A percentile compares a stretch with the other conserved stretches of the same genome.
These are phyloP conservation scores for Glaucidium brasilianum DNA, from an alignment of 2,113 vertebrate genomes.

Conservation along the genomic window DNA sequence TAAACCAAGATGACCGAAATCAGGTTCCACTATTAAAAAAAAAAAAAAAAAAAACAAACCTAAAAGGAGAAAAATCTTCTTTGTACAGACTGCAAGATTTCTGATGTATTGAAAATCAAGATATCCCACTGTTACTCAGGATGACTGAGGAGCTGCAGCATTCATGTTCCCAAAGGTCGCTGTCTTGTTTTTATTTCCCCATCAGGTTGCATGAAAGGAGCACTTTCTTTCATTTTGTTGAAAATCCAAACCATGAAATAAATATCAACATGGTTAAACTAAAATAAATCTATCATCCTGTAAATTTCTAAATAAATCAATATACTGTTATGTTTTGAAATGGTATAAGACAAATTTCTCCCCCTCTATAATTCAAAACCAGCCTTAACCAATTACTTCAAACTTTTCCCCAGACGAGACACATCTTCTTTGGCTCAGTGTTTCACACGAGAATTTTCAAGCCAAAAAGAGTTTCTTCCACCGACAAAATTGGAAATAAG, in stretches of 20 bases:
- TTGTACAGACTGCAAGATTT: not conserved
- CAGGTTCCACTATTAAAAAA: not conserved
- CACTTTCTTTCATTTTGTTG: slow-evolving; percentile 26
- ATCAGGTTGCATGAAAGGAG: slow-evolving; percentile 16
- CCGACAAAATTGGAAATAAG: slow-evolving; percentile 44
- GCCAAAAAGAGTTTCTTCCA: slow-evolving; percentile 36
- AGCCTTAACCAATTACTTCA: slow-evolving; percentile 50
- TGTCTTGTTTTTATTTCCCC: slow-evolving; percentile 21
- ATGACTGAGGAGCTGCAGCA: not conserved
- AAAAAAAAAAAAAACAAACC: not conserved
- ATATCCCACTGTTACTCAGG: not conserved
- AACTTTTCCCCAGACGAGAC: slow-evolving; percentile 43
- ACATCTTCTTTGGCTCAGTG: slow-evolving; percentile 15
- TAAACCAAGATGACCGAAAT: not conserved
- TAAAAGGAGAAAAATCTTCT: not conserved
- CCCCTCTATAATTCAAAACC: not conserved
- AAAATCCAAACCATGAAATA: slow-evolving; percentile 39
- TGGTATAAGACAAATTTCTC: not conserved
- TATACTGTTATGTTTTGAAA: not conserved
- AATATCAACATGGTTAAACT: slow-evolving; percentile 4
- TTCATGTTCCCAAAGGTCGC: not conserved
- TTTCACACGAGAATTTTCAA: slow-evolving; percentile 45
- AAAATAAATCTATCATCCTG: slow-evolving; percentile 21
- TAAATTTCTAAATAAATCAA: slow-evolving; percentile 3
- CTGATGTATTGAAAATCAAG: not conserved